A percentile compares a stretch with the other conserved stretches of the same genome.
These are phyloP conservation scores for Scomberomorus guttatus DNA, from an alignment of 2,797 vertebrate genomes.

Conservation along the genomic window DNA sequence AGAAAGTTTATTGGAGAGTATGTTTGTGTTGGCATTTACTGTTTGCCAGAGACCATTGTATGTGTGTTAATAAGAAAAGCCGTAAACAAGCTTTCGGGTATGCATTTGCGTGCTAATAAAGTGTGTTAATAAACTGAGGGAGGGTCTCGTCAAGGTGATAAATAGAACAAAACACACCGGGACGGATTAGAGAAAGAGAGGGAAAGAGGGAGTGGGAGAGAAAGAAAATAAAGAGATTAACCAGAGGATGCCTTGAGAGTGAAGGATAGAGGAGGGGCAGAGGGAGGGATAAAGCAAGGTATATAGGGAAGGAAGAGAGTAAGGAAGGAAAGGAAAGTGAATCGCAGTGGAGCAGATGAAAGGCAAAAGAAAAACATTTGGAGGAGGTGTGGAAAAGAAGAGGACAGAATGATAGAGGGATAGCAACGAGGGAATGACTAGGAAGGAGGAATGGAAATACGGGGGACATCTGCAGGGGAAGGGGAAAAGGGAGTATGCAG, in stretches of 20 bases:
- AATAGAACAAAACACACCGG: constrained; percentile 72
- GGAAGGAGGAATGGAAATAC: constrained; percentile 15
- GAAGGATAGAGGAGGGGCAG: constrained; percentile 56
- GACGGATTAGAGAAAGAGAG: constrained; percentile 54
- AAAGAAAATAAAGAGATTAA: constrained; percentile 66
- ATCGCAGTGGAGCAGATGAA: constrained; percentile 50
- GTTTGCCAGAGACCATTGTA: constrained; percentile 47
- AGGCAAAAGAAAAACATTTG: constrained; percentile 26
- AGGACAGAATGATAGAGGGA: not conserved
- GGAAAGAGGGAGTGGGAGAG: constrained; percentile 10
- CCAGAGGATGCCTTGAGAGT: constrained; percentile 49
- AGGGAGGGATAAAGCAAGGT: constrained; percentile 47
- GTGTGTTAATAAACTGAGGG: constrained; percentile 69
- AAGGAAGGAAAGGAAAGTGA: constrained; percentile 21
- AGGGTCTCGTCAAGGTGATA: constrained; percentile 72
- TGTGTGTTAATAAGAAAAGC: constrained; percentile 47
- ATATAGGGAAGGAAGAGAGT: constrained; percentile 18
- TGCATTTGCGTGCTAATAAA: constrained; percentile 18
- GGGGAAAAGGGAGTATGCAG: not conserved
- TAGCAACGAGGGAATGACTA: constrained; percentile 22
- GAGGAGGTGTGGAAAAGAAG: constrained; percentile 22
- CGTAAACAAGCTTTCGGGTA: constrained; percentile 35
- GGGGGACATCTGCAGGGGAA: constrained; percentile 36
- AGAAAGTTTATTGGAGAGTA: constrained; percentile 43
- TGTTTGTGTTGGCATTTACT: constrained; percentile 13